Base-by-base conservation (phyloP, 2,888 invertebrate species). In the Margaritifera margaritifera region DNA sequence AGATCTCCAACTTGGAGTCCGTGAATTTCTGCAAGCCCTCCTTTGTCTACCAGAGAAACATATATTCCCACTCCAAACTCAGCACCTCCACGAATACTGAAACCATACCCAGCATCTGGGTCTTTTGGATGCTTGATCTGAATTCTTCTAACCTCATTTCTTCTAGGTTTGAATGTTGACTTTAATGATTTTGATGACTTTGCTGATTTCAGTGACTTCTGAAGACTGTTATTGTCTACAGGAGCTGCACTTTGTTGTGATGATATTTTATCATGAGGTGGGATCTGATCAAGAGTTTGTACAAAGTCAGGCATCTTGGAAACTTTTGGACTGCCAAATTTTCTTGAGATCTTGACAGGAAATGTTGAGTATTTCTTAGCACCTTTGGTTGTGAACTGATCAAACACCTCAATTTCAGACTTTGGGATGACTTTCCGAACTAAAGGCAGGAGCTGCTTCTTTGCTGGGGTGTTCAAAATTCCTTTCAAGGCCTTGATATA, bases 31-130 rank as follows among this genome's bases (percentile, higher is more conserved):
- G 97, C 97, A 0, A 96, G 95, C 64, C 97, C 96, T 80, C 95
- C 96, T 89, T 95, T 95, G 90, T 97, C 97, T 67, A 98, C 96
- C 60, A 96, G 96, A 0, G 97, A 97, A 86, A 98, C 95, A 91
- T 96, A 98, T 89, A 98, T 96, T 52, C 97, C 98, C 77, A 97
- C 93, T 86, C 96, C 97, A 90, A 96, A 97, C 90, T 98, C 97
- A 65, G 96, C 93, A 22, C 97, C 97, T 53, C 97, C 97, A 73
- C 97, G 92, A 83, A 98, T 98, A 95, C 97, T 97, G 86, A 98
- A 92, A n/a, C 98, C 98, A 82, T 97, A 91, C 72, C 96, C 84
- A 31, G 76, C 74, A 4, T 73, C 74, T 18, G 67, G 68, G n/a
- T 68, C 69, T 25, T 60, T 53, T 11, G 79, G 66, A 25, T 64